These are phyloP conservation scores for Pelagia noctiluca DNA, from an alignment of 30 jellyfish, hydroid and myxozoan species.

Conservation along the genomic window DNA sequence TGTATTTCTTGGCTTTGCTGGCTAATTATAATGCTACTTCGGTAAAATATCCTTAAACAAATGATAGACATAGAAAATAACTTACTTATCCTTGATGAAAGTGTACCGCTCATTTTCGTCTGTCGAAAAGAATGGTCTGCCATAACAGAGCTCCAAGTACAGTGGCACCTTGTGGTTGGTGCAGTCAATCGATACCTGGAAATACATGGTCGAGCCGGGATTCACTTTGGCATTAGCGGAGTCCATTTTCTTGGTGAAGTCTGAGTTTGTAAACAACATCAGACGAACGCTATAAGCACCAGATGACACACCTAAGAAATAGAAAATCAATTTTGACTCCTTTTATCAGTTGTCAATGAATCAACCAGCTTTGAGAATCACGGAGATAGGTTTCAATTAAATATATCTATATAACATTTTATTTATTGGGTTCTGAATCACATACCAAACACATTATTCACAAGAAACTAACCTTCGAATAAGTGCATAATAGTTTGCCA, in stretches of 20 bases:
- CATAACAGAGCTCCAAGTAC: conserved; percentile 77
- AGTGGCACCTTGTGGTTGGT: conserved; percentile 65
- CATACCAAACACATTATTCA: no score
- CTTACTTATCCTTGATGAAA: conserved; percentile 84
- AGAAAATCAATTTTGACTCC: neutral
- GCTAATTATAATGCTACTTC: no score
- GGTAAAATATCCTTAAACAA: no score
- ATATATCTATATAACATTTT: no score
- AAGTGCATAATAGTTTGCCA: no score
- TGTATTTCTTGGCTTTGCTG: no score
- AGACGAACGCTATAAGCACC: conserved; percentile 74
- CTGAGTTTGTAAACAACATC: conserved; percentile 51
- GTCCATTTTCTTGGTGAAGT: conserved; percentile 45
- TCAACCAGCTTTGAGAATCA: no score
- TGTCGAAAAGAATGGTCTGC: conserved; percentile 54
- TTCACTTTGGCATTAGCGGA: conserved; percentile 38
- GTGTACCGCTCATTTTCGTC: conserved; percentile 62
- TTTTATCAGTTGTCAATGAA: no score
- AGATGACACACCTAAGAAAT: conserved; percentile 31
- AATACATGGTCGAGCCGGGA: conserved; percentile 68
- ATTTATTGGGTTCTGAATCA: no score
- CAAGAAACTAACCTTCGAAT: no score
- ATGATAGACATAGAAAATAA: neutral
- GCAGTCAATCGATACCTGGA: conserved; percentile 73
- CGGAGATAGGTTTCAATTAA: no score